Conservation (phyloP, 2,888 invertebrate genomes). For the Xylota segnis region DNA sequence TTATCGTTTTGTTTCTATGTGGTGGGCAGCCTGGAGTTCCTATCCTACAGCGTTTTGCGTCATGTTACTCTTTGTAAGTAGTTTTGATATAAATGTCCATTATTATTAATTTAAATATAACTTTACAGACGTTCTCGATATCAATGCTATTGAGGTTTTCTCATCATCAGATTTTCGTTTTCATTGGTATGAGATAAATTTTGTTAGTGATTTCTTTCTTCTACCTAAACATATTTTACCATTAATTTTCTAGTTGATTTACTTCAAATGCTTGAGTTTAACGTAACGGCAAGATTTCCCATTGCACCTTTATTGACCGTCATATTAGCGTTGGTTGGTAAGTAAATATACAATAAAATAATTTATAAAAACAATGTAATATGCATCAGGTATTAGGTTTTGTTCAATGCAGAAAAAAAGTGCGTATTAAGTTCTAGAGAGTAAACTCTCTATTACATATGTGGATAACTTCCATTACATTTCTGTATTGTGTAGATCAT, state of each 20-base stretch:
- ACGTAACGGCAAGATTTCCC: slow-evolving; percentile 96
- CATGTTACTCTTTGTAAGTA: slow-evolving; percentile 99
- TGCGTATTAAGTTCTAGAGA: too few relatives aligned
- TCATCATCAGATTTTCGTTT: slow-evolving; percentile 99
- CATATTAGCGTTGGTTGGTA: slow-evolving; percentile 98
- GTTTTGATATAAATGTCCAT: background rate
- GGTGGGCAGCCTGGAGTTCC: slow-evolving; percentile 97
- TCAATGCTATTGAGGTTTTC: slow-evolving; percentile 99
- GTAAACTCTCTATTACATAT: too few relatives aligned
- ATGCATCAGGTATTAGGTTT: too few relatives aligned
- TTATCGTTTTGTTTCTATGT: slow-evolving; percentile 98
- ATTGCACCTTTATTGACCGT: slow-evolving; percentile 98
- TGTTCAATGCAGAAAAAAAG: too few relatives aligned
- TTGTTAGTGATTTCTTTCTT: slow-evolving; percentile 10
- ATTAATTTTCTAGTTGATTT: slow-evolving; percentile 91
- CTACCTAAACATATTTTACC: slow-evolving; percentile 15
- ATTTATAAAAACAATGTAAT: too few relatives aligned
- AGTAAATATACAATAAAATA: slow-evolving; percentile 85
- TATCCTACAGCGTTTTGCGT: slow-evolving; percentile 98
- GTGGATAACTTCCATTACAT: too few relatives aligned
- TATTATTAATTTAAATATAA: slow-evolving; percentile 9
- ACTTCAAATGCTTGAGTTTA: slow-evolving; percentile 98
- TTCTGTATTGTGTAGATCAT: too few relatives aligned
- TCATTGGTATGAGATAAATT: slow-evolving; percentile 92
- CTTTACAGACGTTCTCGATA: slow-evolving; percentile 98